Base-by-base conservation (phyloP, 2,797 vertebrate species). In the Macroramphosus scolopax region DNA sequence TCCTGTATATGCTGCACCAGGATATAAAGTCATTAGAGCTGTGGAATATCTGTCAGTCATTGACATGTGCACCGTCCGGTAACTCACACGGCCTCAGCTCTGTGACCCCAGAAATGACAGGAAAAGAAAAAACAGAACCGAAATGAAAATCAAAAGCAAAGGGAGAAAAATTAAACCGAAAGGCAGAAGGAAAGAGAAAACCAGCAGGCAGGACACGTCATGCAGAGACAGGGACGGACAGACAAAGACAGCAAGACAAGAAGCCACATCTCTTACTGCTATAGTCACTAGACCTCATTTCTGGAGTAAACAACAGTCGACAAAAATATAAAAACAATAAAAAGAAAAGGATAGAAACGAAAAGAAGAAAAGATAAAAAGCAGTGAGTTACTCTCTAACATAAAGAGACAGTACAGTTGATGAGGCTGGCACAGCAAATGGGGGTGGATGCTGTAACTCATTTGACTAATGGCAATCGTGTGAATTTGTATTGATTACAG, bases 261-360 rank as follows among this genome's bases (percentile, higher is more conserved):
- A 87, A 91, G 86, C 83, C 84, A 86, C 85, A 78, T 79, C 76
- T 85, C 86, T 85, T 89, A 89, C 81, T 85, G 85, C 77, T 86
- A 81, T 84, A 86, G 87, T 86, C 88, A 89, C 80, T 85, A 88
- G 78, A 87, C 70, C 75, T 84, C 70, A 88, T 87, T 82, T 89
- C 83, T 88, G 83, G 68, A 84, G 71, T 82, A 75, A 86, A 89
- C 66, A 57, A 80, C 73, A 77, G 64, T 34, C 63, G 67, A 82
- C 70, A 77, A 55, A 77, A 81, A 72, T 18, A 68, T n/a, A 72
- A 68, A 72, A 60, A 51, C 44, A 13, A 51, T 17, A 25, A 39
- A 22, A 49, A 51, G 34, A 62, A 33, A 56, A 54, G 26, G 66
- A 42, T 51, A 66, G 52, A 45, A 28, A 48, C 45, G 26, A 58